These are phyloP conservation scores for Esox lucius DNA, from an alignment of 2,797 vertebrate species.

Conservation along the genomic window DNA sequence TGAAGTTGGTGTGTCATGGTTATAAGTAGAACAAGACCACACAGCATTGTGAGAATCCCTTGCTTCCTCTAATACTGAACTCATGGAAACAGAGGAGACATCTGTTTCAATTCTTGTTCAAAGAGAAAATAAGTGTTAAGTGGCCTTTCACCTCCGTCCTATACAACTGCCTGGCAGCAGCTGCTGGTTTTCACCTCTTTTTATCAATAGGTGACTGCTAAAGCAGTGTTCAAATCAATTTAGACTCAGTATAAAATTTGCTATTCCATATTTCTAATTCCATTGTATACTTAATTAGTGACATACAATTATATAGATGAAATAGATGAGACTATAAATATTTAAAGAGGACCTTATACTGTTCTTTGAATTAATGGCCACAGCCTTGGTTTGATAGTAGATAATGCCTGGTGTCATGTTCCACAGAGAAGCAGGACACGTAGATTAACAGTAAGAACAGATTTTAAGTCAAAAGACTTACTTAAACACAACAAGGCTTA, in stretches of 20 bases:
- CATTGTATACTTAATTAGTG: not conserved
- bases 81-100: not conserved
- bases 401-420: too few species aligned
- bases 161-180: not conserved
- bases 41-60: not conserved
- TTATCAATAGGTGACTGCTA: not conserved
- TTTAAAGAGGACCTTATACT: too few species aligned
- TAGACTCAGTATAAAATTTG: not conserved
- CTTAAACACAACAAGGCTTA: too few species aligned
- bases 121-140: not conserved
- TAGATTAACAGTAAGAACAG: too few species aligned
- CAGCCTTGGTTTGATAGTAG: too few species aligned
- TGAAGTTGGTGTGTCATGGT: not conserved
- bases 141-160: not conserved
- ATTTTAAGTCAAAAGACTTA: too few species aligned
- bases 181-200: not conserved
- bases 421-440: too few species aligned
- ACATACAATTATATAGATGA: not conserved
- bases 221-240: not conserved
- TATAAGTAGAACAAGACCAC: not conserved
- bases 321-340: too few species aligned
- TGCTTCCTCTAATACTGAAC: not conserved
- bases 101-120: not conserved
- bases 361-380: too few species aligned
- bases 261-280: not conserved